phyloP scores from a whole-genome alignment of 2,113 vertebrate species.

The Platichthys flesus region DNA sequence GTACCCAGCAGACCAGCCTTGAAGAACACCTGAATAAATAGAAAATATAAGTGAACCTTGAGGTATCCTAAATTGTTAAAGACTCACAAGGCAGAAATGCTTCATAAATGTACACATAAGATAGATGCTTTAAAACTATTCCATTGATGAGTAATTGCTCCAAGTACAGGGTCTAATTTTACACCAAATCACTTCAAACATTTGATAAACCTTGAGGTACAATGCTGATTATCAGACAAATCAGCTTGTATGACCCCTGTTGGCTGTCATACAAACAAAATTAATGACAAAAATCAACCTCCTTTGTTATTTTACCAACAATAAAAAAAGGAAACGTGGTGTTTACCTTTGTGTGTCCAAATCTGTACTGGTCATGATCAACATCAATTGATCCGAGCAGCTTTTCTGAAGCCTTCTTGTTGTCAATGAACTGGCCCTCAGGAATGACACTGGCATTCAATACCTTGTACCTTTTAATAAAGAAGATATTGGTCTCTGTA shows the following conservation, averaged over 20 bases:
- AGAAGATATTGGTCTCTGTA: neutral
- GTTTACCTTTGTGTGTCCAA: constrained; percentile 36
- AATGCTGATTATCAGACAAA: no score
- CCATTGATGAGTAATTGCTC: neutral
- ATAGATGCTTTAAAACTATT: neutral
- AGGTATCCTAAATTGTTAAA: neutral
- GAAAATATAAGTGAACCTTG: neutral
- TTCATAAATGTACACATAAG: neutral
- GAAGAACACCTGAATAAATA: constrained; percentile 4
- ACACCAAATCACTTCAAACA: neutral
- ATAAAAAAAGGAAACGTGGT: neutral
- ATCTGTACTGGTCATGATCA: constrained; percentile 50
- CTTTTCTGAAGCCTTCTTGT: neutral
- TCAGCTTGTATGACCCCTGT: no score
- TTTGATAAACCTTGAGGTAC: neutral
- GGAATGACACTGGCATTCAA: constrained; percentile 64
- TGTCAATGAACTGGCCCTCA: constrained; percentile 1
- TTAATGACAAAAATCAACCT: neutral
- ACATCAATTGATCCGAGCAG: constrained; percentile 11
- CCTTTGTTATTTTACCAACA: neutral
- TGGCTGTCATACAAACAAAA: no score
- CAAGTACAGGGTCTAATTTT: neutral
- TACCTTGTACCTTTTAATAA: constrained; percentile 67
- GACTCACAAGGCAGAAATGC: neutral
- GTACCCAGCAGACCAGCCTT: constrained; percentile 9